These are phyloP conservation scores for Myotis myotis DNA, from an alignment of 2,797 vertebrate genomes.

Conservation along the genomic window DNA sequence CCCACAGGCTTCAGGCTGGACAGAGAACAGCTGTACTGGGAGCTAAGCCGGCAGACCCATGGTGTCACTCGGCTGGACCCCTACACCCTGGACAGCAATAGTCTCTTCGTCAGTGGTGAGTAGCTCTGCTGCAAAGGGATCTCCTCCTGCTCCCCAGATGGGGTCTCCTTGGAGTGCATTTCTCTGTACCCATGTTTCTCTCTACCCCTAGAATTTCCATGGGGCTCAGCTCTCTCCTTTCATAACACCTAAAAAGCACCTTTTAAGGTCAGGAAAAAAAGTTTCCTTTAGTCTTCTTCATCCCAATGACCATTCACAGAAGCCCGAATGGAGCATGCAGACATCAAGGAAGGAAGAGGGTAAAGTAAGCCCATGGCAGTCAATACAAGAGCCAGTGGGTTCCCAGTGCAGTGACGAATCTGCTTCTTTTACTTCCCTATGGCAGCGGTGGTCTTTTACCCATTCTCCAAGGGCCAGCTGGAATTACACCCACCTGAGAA, in stretches of 20 bases:
- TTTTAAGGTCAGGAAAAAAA: too few relatives aligned
- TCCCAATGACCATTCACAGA: background rate
- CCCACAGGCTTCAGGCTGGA: constrained; percentile 50
- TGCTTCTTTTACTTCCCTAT: background rate
- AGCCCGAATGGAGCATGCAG: background rate
- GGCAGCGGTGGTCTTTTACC: background rate
- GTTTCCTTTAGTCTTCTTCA: background rate
- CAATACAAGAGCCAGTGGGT: background rate
- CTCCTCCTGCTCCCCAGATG: background rate
- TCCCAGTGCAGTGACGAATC: background rate
- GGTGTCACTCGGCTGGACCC: constrained; percentile 70
- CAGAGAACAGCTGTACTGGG: constrained; percentile 67
- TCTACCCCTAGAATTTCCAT: background rate
- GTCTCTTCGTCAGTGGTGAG: constrained; percentile 79
- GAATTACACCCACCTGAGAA: background rate
- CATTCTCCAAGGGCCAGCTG: background rate
- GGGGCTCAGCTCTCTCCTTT: background rate
- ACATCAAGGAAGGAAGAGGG: background rate
- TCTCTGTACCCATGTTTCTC: background rate
- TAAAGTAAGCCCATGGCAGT: background rate
- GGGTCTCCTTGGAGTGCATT: background rate
- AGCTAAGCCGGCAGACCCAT: constrained; percentile 76
- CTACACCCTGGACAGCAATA: constrained; percentile 78
- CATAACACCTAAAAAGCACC: background rate
- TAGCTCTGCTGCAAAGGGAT: background rate